Percentiles rank a stretch among this genome's conserved stretches.
Evolutionary conservation across 1,140 invertebrate species (phyloP).

Genomic region (Proctacanthus coquilletti): DNA sequence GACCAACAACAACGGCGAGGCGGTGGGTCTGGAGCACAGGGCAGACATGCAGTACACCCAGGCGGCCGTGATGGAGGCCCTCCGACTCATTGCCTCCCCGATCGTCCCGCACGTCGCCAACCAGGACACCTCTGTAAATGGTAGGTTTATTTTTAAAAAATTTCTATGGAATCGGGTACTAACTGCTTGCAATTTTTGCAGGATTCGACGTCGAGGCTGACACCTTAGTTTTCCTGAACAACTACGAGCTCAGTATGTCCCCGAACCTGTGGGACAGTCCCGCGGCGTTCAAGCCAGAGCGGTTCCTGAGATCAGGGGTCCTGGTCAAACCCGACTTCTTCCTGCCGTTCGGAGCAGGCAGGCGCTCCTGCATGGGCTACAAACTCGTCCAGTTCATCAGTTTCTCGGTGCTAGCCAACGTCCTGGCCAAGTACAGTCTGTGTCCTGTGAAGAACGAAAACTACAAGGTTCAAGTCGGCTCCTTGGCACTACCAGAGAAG

Average conservation of each 20-base stretch:
- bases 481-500: slow-evolving; percentile 46
- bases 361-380: slow-evolving; percentile 70
- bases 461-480: slow-evolving; percentile 41
- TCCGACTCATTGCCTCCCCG: slow-evolving; percentile 60
- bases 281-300: slow-evolving; percentile 47
- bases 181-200: neutral
- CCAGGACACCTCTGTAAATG: slow-evolving; percentile 52
- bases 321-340: slow-evolving; percentile 35
- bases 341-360: slow-evolving; percentile 65
- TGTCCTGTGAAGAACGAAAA: slow-evolving; percentile 33
- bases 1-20: neutral
- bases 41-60: slow-evolving; percentile 57
- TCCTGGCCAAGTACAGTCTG: slow-evolving; percentile 56
- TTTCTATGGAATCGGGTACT: neutral
- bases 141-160: slow-evolving; percentile 3
- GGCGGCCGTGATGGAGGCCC: slow-evolving; percentile 56
- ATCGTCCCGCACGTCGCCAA: slow-evolving; percentile 76
- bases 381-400: slow-evolving; percentile 55
- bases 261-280: slow-evolving; percentile 53
- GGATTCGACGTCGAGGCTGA: slow-evolving; percentile 53
- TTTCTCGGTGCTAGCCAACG: slow-evolving; percentile 48
- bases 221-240: slow-evolving; percentile 69
- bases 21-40: slow-evolving; percentile 44
- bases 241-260: slow-evolving; percentile 66
- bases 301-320: slow-evolving; percentile 40